phyloP scores from a whole-genome alignment of 1,140 invertebrate genomes.

The Goniozus legneri region DNA sequence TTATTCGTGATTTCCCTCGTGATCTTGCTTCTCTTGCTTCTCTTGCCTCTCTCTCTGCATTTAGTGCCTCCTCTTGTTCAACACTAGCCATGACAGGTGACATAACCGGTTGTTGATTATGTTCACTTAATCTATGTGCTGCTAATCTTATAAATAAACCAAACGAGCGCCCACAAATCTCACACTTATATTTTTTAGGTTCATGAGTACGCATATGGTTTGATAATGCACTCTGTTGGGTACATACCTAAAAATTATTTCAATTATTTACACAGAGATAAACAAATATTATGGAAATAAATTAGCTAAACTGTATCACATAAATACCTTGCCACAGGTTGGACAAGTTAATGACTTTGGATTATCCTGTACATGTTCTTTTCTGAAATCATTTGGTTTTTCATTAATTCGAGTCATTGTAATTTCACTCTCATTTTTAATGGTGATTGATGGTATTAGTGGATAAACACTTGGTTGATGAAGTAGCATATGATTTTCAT shows the following conservation, averaged over 20 bases:
- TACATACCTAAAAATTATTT: slow-evolving; percentile 32
- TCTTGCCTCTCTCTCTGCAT: slow-evolving; percentile 38
- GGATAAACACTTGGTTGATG: slow-evolving; percentile 21
- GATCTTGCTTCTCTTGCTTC: slow-evolving; percentile 34
- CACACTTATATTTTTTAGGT: slow-evolving; percentile 42
- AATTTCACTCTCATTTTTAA: slow-evolving; percentile 5
- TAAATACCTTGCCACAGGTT: slow-evolving; percentile 39
- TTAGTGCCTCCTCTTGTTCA: slow-evolving; percentile 42
- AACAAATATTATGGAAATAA: not conserved
- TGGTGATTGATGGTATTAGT: slow-evolving; percentile 1
- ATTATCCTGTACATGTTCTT: slow-evolving; percentile 27
- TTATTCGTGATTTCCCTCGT: slow-evolving; percentile 9
- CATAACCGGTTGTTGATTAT: slow-evolving; percentile 30
- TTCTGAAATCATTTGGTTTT: slow-evolving; percentile 18
- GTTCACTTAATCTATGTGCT: slow-evolving; percentile 36
- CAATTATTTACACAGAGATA: slow-evolving; percentile 1
- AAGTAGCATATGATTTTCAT: slow-evolving; percentile 33
- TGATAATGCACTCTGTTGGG: slow-evolving; percentile 44
- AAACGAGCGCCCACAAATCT: slow-evolving; percentile 42
- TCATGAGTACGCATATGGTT: slow-evolving; percentile 47
- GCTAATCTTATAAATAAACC: slow-evolving; percentile 39
- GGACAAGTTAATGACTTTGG: slow-evolving; percentile 35
- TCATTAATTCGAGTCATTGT: slow-evolving; percentile 7
- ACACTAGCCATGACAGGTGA: slow-evolving; percentile 29
- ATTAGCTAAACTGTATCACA: not conserved